Evolutionary conservation across 2,797 vertebrate genomes (phyloP), one percentile per base, ranked within the genome.

Genomic region (Sparidentex hasta): DNA sequence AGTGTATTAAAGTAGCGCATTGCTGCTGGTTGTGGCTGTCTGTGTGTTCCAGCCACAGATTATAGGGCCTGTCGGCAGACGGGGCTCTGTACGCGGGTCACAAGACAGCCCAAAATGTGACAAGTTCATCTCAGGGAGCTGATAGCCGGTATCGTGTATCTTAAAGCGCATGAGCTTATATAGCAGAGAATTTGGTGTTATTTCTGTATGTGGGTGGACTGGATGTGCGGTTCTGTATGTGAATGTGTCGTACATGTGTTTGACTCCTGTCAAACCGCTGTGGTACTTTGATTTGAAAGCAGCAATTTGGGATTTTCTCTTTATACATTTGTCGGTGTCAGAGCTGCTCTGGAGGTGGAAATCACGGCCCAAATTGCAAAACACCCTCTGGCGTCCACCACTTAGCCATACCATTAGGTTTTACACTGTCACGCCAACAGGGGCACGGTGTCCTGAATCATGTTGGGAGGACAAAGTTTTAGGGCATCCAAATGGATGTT

Each of bases 11-110:
- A 91, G 90, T 73, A 82, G 88, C 63, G 51, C 63, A 56, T 82
- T 72, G 82, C 87, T 84, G 81, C 85, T 82, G 89, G 85, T 82
- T 82, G 90, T 83, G 84, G 84, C 85, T 13, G 83, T 88, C 75
- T 90, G 86, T 90, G 91, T 84, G 88, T 90, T 81, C 90, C 76
- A 62, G 74, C 92, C 90, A 83, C 92, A 92, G 91, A 92, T 90
- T 91, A 90, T 33, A 94, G 90, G 86, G 87, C 81, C 82, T 78
- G 88, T 90, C 83, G 68, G 87, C 86, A 88, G 87, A 86, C 85
- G 11, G 72, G 83, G 79, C 82, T 73, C 83, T 78, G 83, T 81
- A 90, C 89, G 63, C 7, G 82, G 89, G 85, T 90, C 91, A 89
- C 83, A 77, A 90, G 90, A 88, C 87, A 16, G 77, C 80, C 89